Evolutionary conservation across 2,113 vertebrate species (phyloP).

Genomic region (Azemiops feae): DNA sequence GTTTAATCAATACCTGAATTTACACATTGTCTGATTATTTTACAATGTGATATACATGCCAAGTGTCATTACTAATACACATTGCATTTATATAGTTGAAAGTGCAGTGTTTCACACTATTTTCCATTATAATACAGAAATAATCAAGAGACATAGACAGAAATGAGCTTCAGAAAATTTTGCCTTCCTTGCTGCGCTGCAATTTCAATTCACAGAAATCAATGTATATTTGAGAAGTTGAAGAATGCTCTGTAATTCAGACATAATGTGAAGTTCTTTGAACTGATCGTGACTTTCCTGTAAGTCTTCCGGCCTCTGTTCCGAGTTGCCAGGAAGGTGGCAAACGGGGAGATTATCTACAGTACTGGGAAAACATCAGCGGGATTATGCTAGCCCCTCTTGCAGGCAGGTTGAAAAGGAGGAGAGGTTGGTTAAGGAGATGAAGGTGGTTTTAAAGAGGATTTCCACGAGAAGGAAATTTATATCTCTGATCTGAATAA

Average conservation of each 20-base stretch:
- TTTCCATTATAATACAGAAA: not conserved
- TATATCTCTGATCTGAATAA: slow-evolving; percentile 12
- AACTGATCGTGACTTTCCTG: not conserved
- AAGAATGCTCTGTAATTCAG: not conserved
- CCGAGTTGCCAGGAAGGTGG: not conserved
- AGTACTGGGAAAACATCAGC: not conserved
- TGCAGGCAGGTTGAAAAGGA: not conserved
- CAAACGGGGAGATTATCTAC: not conserved
- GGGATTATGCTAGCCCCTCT: not conserved
- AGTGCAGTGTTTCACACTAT: not conserved
- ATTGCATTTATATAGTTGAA: not conserved
- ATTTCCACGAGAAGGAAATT: not conserved
- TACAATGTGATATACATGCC: not conserved
- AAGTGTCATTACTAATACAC: not conserved
- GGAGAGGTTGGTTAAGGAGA: not conserved
- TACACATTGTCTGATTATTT: not conserved
- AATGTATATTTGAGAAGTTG: not conserved
- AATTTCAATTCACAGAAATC: not conserved
- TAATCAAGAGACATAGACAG: not conserved
- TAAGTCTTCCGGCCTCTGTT: no score
- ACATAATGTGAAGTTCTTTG: not conserved
- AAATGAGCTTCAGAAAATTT: not conserved
- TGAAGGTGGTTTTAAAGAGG: slow-evolving; percentile 10
- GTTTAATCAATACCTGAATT: not conserved
- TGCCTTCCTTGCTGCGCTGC: not conserved